Evolutionary conservation across 1,140 invertebrate species (phyloP).

Genomic region (Brachionus plicatilis): DNA sequence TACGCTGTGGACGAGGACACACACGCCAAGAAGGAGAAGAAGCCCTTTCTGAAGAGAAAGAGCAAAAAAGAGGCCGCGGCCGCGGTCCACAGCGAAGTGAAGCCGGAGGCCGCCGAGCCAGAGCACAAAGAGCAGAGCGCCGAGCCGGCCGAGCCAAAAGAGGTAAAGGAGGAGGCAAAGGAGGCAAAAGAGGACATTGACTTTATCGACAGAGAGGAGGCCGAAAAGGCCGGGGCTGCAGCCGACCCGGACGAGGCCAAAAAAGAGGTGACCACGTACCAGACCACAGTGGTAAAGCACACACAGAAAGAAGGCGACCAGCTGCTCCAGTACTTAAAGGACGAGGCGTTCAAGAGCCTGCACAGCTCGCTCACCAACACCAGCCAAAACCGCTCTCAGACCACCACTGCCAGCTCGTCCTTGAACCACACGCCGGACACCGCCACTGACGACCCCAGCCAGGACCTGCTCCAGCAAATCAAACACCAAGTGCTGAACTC

Average conservation of each 20-base stretch:
- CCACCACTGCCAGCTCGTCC: slow-evolving; percentile 20
- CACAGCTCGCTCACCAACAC: neutral
- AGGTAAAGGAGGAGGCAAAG: too few species aligned
- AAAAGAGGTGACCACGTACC: slow-evolving; percentile 39
- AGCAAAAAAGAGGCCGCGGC: neutral
- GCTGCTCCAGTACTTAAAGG: slow-evolving; percentile 22
- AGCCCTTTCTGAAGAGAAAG: slow-evolving; percentile 20
- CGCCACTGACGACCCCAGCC: neutral
- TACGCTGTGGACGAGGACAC: slow-evolving; percentile 38
- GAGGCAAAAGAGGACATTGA: slow-evolving; percentile 41
- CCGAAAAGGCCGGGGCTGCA: slow-evolving; percentile 7
- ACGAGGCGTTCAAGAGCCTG: slow-evolving; percentile 18
- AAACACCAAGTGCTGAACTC: slow-evolving; percentile 1
- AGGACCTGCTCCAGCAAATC: slow-evolving; percentile 13
- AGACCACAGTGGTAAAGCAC: slow-evolving; percentile 33
- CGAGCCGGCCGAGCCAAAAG: neutral
- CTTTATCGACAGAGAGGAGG: slow-evolving; percentile 24
- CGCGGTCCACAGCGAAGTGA: neutral
- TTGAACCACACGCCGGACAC: neutral
- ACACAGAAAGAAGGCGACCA: slow-evolving; percentile 33
- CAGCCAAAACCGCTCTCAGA: neutral
- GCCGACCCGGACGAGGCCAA: too few species aligned
- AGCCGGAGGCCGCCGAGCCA: neutral
- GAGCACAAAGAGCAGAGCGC: neutral
- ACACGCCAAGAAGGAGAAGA: slow-evolving; percentile 35